A percentile compares a stretch with the other conserved stretches of the same genome.
These are phyloP conservation scores for Gracilinanus agilis DNA, from an alignment of 2,113 vertebrate genomes.

Conservation along the genomic window DNA sequence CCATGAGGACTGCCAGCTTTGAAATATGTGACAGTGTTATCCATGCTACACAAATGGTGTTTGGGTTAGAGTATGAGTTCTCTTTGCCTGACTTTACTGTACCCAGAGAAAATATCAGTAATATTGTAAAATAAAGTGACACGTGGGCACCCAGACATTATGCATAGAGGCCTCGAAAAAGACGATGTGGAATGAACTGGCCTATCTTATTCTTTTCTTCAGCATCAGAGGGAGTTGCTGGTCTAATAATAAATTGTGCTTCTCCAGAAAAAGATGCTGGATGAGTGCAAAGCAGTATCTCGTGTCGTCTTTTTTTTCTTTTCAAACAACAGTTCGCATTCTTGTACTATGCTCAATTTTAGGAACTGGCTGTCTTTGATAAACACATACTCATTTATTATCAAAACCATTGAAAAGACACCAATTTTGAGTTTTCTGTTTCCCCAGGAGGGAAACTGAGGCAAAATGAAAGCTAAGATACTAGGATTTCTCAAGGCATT, in stretches of 20 bases:
- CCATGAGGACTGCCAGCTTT: conserved; percentile 41
- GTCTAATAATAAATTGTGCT: conserved; percentile 67
- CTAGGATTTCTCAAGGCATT: neutral
- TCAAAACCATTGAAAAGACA: conserved; percentile 19
- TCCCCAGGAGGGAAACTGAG: conserved; percentile 49
- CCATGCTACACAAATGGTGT: conserved; percentile 60
- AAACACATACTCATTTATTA: conserved; percentile 49
- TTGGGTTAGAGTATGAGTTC: conserved; percentile 61
- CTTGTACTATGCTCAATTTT: conserved; percentile 34
- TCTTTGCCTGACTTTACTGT: conserved; percentile 57
- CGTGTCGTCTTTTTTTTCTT: conserved; percentile 23
- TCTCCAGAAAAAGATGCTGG: conserved; percentile 44
- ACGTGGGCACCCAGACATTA: neutral
- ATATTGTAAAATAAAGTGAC: conserved; percentile 36
- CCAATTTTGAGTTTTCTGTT: conserved; percentile 7
- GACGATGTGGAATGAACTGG: neutral
- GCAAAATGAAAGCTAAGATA: neutral
- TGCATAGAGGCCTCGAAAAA: conserved; percentile 11
- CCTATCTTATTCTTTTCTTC: conserved; percentile 68
- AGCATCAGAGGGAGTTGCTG: conserved; percentile 42
- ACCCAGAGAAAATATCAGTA: conserved; percentile 48
- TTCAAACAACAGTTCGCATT: conserved; percentile 45
- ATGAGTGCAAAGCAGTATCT: conserved; percentile 52
- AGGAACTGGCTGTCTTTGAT: neutral
- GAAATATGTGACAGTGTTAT: conserved; percentile 54